These are phyloP conservation scores for Zosterops borbonicus DNA, from an alignment of 2,113 vertebrate species.

Conservation along the genomic window DNA sequence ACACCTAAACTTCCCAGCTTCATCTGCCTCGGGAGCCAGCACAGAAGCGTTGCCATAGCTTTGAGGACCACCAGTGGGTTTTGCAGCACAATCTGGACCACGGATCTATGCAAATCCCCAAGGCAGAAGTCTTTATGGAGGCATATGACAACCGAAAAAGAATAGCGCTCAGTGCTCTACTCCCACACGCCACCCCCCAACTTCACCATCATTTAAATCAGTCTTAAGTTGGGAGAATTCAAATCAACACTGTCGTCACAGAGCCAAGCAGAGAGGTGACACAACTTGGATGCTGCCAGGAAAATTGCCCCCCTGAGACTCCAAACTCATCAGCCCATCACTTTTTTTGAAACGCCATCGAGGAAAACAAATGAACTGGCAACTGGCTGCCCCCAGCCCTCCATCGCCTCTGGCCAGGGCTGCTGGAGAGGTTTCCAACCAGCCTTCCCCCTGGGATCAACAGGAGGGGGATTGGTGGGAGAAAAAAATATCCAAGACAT, in stretches of 20 bases:
- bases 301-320: slow-evolving; percentile 60
- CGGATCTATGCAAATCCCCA: slow-evolving; percentile 50
- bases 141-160: slow-evolving; percentile 65
- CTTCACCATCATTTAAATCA: slow-evolving; percentile 63
- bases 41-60: slow-evolving; percentile 31
- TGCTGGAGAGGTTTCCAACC: neutral
- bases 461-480: accelerated
- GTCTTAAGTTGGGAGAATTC: slow-evolving; percentile 61
- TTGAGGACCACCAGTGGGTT: slow-evolving; percentile 54
- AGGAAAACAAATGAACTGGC: slow-evolving; percentile 5
- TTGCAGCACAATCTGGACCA: slow-evolving; percentile 50
- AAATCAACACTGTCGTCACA: slow-evolving; percentile 63
- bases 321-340: slow-evolving; percentile 15
- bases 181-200: slow-evolving; percentile 63
- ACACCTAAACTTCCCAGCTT: slow-evolving; percentile 9
- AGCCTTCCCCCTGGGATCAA: neutral
- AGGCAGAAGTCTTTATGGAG: slow-evolving; percentile 65
- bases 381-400: neutral
- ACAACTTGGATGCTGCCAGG: slow-evolving; percentile 49
- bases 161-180: slow-evolving; percentile 62
- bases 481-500: neutral
- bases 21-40: neutral
- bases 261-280: slow-evolving; percentile 60
- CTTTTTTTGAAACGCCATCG: neutral
- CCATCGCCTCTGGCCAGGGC: neutral